Percentiles rank a stretch among this genome's conserved stretches.
Conservation (phyloP, 2,797 vertebrate genomes). For the Echeneis naucrates region DNA sequence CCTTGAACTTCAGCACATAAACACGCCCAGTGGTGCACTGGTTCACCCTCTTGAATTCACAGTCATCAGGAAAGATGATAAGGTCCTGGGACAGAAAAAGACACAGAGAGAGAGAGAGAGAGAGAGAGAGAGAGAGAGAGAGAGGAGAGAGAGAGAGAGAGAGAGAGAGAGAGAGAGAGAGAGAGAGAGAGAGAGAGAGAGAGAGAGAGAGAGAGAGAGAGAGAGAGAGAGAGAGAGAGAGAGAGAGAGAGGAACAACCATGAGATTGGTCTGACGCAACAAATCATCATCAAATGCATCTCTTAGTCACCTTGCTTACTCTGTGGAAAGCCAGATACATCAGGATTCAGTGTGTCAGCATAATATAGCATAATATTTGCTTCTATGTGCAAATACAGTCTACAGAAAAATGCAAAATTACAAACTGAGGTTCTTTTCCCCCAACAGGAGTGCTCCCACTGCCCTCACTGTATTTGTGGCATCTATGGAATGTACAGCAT, state of each 20-base stretch:
- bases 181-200: too few relatives aligned
- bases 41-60: constrained; percentile 96
- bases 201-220: too few relatives aligned
- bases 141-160: too few relatives aligned
- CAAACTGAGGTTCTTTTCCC: not conserved
- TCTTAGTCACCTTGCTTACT: constrained; percentile 20
- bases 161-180: too few relatives aligned
- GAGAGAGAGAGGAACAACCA: not conserved
- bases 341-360: not conserved
- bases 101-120: not conserved
- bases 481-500: constrained; percentile 9
- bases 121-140: too few relatives aligned
- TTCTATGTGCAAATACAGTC: not conserved
- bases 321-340: not conserved
- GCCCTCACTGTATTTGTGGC: not conserved
- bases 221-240: too few relatives aligned
- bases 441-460: not conserved
- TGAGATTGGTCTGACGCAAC: not conserved
- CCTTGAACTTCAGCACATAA: constrained; percentile 97
- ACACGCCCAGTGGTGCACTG: constrained; percentile 97
- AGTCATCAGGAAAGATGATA: constrained; percentile 98
- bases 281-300: constrained; percentile 28
- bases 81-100: constrained; percentile 85
- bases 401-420: not conserved
- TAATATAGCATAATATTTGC: not conserved